Conservation (phyloP, 2,888 invertebrate genomes). For the Cheilosia pagana region DNA sequence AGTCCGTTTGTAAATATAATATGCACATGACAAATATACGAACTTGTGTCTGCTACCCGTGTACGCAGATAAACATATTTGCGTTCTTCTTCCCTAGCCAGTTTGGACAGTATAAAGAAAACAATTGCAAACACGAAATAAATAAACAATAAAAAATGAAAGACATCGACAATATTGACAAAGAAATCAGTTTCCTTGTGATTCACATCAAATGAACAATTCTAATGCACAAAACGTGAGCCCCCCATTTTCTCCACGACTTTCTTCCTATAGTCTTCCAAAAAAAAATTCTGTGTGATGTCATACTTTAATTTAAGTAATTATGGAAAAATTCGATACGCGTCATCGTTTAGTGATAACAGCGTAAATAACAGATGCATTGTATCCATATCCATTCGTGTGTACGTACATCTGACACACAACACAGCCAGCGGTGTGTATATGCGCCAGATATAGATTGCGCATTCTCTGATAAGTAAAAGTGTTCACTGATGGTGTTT, state of each 20-base stretch:
- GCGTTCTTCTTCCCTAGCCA: slow-evolving; percentile 2
- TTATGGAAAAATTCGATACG: slow-evolving; percentile 39
- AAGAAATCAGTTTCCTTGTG: slow-evolving; percentile 15
- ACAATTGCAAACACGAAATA: slow-evolving; percentile 31
- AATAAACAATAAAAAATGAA: slow-evolving; percentile 17
- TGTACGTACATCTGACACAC: not conserved
- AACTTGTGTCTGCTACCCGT: not conserved
- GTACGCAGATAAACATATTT: not conserved
- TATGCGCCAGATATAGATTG: slow-evolving; percentile 7
- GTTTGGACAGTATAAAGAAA: slow-evolving; percentile 29
- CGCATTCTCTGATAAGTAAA: slow-evolving; percentile 33
- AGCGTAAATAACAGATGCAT: slow-evolving; percentile 18
- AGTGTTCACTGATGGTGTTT: slow-evolving; percentile 45
- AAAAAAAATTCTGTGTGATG: slow-evolving; percentile 54
- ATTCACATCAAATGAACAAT: slow-evolving; percentile 47
- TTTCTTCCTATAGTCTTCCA: not conserved
- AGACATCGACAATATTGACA: not conserved
- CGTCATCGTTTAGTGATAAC: slow-evolving; percentile 40
- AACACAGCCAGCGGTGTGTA: not conserved
- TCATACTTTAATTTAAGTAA: slow-evolving; percentile 70
- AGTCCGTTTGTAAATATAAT: slow-evolving; percentile 40
- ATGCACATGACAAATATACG: slow-evolving; percentile 18
- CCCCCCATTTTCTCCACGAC: not conserved
- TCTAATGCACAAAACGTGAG: slow-evolving; percentile 15
- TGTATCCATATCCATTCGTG: not conserved